Evolutionary conservation across 1,140 invertebrate species (phyloP).

Genomic region (Apis cerana): DNA sequence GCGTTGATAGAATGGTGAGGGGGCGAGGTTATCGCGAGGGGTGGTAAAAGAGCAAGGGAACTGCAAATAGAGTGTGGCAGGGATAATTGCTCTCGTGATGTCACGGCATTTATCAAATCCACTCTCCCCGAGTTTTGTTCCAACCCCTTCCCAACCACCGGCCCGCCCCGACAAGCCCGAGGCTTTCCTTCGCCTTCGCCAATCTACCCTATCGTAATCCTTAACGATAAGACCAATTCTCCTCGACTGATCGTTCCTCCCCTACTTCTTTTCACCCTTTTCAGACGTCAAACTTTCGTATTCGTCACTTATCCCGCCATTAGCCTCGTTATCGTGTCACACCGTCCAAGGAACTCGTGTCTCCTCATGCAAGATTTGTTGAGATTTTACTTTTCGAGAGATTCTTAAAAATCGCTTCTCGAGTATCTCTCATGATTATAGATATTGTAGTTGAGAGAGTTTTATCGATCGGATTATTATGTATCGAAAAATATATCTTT

Average conservation of each 20-base stretch:
- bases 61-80: slow-evolving; percentile 62
- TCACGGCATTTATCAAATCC: slow-evolving; percentile 68
- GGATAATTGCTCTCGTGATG: slow-evolving; percentile 68
- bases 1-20: slow-evolving; percentile 19
- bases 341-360: no score
- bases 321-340: neutral
- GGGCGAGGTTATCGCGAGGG: slow-evolving; percentile 4
- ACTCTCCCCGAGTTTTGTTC: slow-evolving; percentile 21
- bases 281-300: neutral
- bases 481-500: no score
- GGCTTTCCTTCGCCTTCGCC: slow-evolving; percentile 30
- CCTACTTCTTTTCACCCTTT: neutral
- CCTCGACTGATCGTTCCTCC: neutral
- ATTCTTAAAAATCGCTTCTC: no score
- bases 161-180: slow-evolving; percentile 13
- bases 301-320: slow-evolving; percentile 23
- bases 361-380: no score
- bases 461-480: no score
- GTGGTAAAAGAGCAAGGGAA: slow-evolving; percentile 56
- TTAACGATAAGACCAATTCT: slow-evolving; percentile 43
- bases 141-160: neutral
- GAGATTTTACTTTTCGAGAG: no score
- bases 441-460: no score
- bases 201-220: slow-evolving; percentile 38
- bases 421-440: no score